Conservation (phyloP, 2,113 vertebrate species). For the Hyaena hyaena region DNA sequence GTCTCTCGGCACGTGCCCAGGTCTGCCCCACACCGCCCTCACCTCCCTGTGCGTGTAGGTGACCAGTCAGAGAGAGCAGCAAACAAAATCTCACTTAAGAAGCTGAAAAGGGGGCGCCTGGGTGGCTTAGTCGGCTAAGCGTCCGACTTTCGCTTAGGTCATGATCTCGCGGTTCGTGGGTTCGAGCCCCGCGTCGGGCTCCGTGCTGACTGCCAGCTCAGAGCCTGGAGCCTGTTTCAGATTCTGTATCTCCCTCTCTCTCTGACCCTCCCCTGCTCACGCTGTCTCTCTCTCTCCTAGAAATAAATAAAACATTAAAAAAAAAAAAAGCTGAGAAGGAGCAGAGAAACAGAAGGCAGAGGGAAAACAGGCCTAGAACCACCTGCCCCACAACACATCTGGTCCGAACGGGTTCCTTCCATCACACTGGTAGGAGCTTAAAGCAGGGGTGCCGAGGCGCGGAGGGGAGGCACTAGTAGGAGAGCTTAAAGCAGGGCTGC, state of each 20-base stretch:
- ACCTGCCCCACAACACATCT: neutral
- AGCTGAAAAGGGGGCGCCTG: neutral
- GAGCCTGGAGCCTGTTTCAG: too few relatives aligned
- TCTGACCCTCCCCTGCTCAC: too few relatives aligned
- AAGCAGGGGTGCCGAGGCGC: neutral
- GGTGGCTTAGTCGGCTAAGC: too few relatives aligned
- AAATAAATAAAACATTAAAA: too few relatives aligned
- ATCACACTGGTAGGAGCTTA: neutral
- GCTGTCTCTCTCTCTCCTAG: too few relatives aligned
- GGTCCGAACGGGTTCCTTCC: neutral
- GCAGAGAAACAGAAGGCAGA: neutral
- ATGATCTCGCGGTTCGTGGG: too few relatives aligned
- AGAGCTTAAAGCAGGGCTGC: neutral
- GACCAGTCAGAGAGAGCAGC: rapidly evolving
- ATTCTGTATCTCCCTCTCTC: too few relatives aligned
- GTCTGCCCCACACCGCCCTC: neutral
- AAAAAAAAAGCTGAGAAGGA: neutral
- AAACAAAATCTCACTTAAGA: rapidly evolving
- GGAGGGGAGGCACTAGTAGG: too few relatives aligned
- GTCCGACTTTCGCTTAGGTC: too few relatives aligned
- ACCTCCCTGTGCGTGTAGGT: neutral
- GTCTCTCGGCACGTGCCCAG: neutral
- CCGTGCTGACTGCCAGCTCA: too few relatives aligned
- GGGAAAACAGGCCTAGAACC: neutral
- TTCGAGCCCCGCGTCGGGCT: too few relatives aligned